Base-by-base conservation (phyloP, 2,888 invertebrate species). In the Chrysolina oricalcia region DNA sequence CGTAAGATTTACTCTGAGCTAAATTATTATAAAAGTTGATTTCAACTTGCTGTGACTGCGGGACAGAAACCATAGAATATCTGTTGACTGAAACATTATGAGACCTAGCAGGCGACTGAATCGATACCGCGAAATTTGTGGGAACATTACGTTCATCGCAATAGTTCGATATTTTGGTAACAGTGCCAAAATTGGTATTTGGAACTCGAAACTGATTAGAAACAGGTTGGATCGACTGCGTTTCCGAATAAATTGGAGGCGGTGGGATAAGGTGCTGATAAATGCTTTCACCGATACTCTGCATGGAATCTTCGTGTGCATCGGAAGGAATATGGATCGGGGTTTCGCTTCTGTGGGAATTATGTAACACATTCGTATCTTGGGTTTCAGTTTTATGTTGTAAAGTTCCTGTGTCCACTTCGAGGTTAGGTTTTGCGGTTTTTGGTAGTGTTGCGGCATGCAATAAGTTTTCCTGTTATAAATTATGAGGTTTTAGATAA, bases 371-470 rank as follows among this genome's bases (percentile, higher is more conserved):
- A 43, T 23, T 59, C n/a, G 59, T 6, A 19, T 19, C 10, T 13
- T 65, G 23, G 62, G 23, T 63, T 35, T 48, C 66, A 66, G 21
- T 67, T 41, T 64, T 70, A 59, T 74, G 69, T 64, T 74, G 82
- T 69, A 83, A 76, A 68, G 83, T 83, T 50, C 81, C 83, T 41
- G 81, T 80, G 40, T 83, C 82, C 71, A 83, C 83, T 68, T 84
- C 81, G 27, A 78, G 69, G 59, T 76, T 83, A 76, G 81, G 81
- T 80, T 83, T 84, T 40, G 77, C 76, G 46, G 81, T 69, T 83
- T 86, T 87, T 56, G 87, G 87, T 80, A 87, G 81, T 70, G 87
- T 87, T 73, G 86, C 84, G 70, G 85, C 83, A 83, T 83, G 83
- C 83, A 81, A 70, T 75, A 77, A 41, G 67, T 77, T 71, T 71